Conservation (phyloP, 2,113 vertebrate species). For the Suricata suricatta region DNA sequence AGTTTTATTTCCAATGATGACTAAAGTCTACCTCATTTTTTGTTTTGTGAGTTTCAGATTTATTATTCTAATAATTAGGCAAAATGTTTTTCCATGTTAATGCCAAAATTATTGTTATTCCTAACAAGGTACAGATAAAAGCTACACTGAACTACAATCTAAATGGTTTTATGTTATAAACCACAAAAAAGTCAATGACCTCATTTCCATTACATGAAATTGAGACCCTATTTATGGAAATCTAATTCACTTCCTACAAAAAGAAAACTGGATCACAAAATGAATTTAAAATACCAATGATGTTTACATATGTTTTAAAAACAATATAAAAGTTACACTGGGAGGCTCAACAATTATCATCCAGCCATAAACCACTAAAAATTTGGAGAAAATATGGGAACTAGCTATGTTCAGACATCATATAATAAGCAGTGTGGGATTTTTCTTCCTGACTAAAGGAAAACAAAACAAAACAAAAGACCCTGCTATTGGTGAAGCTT, state of each 20-base stretch:
- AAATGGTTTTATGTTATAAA: neutral
- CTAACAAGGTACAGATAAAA: neutral
- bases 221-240: neutral
- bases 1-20: slow-evolving; percentile 28
- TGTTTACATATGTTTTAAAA: neutral
- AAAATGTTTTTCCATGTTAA: slow-evolving; percentile 13
- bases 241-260: neutral
- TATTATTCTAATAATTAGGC: neutral
- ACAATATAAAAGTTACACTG: neutral
- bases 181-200: neutral
- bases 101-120: neutral
- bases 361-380: neutral
- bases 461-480: neutral
- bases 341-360: neutral
- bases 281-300: neutral
- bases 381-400: neutral
- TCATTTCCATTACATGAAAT: neutral
- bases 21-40: neutral
- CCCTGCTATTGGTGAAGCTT: neutral
- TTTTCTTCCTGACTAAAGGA: neutral
- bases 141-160: neutral
- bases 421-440: neutral
- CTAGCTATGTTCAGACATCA: neutral
- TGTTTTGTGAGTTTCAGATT: slow-evolving; percentile 2
- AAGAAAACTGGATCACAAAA: slow-evolving; percentile 1